A percentile compares a stretch with the other conserved stretches of the same genome.
These are phyloP conservation scores for Pheosia gnoma DNA, from an alignment of 2,888 invertebrate genomes.

Conservation along the genomic window DNA sequence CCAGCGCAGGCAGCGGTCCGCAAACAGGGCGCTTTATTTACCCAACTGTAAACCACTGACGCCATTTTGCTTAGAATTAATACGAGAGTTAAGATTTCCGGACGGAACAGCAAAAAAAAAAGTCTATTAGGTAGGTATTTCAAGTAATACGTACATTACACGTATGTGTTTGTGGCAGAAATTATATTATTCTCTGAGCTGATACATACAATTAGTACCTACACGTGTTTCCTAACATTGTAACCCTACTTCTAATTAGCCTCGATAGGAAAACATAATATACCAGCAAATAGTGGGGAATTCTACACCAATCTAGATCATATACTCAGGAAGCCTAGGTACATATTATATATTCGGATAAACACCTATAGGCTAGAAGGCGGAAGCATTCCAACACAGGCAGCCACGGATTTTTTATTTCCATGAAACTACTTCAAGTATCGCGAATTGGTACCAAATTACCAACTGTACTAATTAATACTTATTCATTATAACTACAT, in stretches of 20 bases:
- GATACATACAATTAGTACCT: background rate
- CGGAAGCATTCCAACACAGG: constrained; percentile 22
- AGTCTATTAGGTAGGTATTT: background rate
- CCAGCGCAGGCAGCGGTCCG: constrained; percentile 14
- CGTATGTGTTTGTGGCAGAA: background rate
- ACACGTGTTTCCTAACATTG: background rate
- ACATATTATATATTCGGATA: background rate
- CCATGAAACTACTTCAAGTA: constrained; percentile 15
- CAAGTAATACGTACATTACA: background rate
- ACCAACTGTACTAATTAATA: constrained; percentile 37
- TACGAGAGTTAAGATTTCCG: background rate
- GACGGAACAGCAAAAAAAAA: background rate
- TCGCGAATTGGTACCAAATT: constrained; percentile 23
- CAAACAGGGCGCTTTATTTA: constrained; percentile 31
- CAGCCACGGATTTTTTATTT: background rate
- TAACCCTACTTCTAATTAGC: background rate
- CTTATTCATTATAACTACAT: no score
- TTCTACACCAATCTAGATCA: background rate
- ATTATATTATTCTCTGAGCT: background rate
- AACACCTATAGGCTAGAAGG: constrained; percentile 14
- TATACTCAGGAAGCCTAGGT: background rate
- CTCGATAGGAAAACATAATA: no score
- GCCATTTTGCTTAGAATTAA: constrained; percentile 11
- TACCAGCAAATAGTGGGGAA: no score
- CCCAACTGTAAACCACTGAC: constrained; percentile 31